phyloP scores from a whole-genome alignment of 2,113 vertebrate species.

The Siniperca knerii region DNA sequence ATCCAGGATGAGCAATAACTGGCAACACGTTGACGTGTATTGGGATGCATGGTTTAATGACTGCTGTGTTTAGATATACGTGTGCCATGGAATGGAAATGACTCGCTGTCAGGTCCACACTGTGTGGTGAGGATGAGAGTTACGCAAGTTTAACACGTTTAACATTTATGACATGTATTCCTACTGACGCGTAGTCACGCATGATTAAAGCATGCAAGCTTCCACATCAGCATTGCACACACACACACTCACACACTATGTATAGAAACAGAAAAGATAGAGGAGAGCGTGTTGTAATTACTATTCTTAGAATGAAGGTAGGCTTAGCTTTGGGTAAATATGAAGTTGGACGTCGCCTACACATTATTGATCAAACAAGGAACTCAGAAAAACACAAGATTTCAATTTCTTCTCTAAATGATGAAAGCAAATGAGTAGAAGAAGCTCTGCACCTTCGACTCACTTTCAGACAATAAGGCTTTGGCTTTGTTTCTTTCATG shows the following conservation, averaged over 20 bases:
- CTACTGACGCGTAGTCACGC: constrained; percentile 4
- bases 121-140: not conserved
- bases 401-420: constrained; percentile 10
- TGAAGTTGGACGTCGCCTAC: constrained; percentile 51
- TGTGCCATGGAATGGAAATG: constrained; percentile 10
- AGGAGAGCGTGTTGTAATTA: constrained; percentile 13
- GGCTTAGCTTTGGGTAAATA: constrained; percentile 49
- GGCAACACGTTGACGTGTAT: not conserved
- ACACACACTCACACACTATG: constrained; percentile 16
- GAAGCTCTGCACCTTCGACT: not conserved
- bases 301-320: constrained; percentile 54
- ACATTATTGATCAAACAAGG: constrained; percentile 49
- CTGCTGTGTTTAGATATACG: constrained; percentile 2
- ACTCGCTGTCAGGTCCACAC: constrained; percentile 3
- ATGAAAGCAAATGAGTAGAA: not conserved
- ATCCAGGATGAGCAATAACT: not conserved
- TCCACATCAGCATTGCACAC: constrained; percentile 2
- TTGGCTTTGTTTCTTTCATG: constrained; percentile 8
- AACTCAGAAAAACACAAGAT: constrained; percentile 1
- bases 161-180: constrained; percentile 2
- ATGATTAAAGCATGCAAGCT: constrained; percentile 21
- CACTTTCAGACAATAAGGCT: constrained; percentile 2
- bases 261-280: constrained; percentile 17
- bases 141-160: not conserved
- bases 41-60: not conserved